A percentile compares a stretch with the other conserved stretches of the same genome.
Conservation (phyloP, 2,113 vertebrate species). For the Leucopsar rothschildi region DNA sequence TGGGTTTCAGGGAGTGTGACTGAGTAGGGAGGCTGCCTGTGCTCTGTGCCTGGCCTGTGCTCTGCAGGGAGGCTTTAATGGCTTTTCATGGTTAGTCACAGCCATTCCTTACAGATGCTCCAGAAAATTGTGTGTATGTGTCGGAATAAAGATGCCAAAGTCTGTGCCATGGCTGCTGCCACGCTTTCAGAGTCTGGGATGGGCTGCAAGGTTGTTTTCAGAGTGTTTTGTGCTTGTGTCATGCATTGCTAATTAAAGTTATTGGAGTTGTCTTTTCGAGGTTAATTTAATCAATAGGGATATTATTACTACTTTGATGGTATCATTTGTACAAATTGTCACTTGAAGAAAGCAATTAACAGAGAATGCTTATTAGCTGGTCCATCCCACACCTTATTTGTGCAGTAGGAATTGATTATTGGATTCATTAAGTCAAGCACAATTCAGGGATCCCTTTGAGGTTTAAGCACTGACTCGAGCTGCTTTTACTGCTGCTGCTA, state of each 20-base stretch:
- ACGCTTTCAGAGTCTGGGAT: not conserved
- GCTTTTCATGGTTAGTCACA: not conserved
- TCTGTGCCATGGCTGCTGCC: not conserved
- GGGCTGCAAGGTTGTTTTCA: slow-evolving; percentile 10
- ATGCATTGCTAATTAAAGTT: slow-evolving; percentile 57
- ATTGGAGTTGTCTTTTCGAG: slow-evolving; percentile 40
- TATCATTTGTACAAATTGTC: slow-evolving; percentile 61
- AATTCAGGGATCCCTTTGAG: slow-evolving; percentile 17
- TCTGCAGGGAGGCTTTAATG: not conserved
- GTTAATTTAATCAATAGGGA: slow-evolving; percentile 68
- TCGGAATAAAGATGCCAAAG: not conserved
- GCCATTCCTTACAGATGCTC: not conserved
- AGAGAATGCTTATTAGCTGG: slow-evolving; percentile 55
- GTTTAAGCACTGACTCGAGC: not conserved
- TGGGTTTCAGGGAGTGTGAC: not conserved
- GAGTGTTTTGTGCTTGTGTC: slow-evolving; percentile 1
- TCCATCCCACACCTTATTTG: slow-evolving; percentile 47
- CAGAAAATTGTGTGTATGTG: not conserved
- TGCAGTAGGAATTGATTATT: slow-evolving; percentile 33
- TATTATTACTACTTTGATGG: slow-evolving; percentile 68
- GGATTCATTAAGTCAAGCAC: slow-evolving; percentile 46
- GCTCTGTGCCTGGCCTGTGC: not conserved
- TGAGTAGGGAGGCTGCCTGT: not conserved
- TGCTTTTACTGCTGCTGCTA: not conserved
- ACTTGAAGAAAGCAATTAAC: slow-evolving; percentile 59